Base-by-base conservation (phyloP, 2,113 vertebrate genomes). In the Lonchura striata region DNA sequence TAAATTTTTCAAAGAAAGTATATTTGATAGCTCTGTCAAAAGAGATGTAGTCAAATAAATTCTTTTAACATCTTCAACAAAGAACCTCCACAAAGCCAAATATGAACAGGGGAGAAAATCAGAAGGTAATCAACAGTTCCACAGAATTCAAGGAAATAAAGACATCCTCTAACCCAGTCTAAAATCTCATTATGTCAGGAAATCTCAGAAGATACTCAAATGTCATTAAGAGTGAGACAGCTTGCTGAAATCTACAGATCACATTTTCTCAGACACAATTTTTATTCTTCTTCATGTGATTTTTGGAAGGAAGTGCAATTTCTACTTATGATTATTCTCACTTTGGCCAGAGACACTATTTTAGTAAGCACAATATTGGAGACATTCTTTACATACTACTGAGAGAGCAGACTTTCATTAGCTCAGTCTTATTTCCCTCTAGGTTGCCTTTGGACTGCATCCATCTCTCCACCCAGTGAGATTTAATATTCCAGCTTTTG, bases 321-420 rank as follows among this genome's bases (percentile, higher is more conserved):
- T 92, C 88, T 54, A 28, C 57, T 65, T 86, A 30, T 78, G 60
- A 87, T 89, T 76, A 68, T 75, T 88, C 46, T 92, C 44, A 80
- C 25, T 56, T 88, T 82, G 44, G 75, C 93, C 81, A 63, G 44
- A 92, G 82, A 87, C 54, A 35, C 46, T 94, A 50, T 95, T 95
- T 95, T 82, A 91, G 82, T 47, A 60, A 90, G 39, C n/a, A 77
- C 49, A 64, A 60, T 80, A 96, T 92, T 81, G 44, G 44, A 90
- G 78, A 92, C 78, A 93, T 95, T 92, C 78, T 97, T 96, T 80
- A 95, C 85, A 68, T 96, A 75, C 81, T 89, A 86, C 30, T 83
- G 86, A 95, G 89, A 94, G 39, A 52, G 72, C 61, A 87, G 93
- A 86, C 46, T 95, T 95, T 91, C 83, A 93, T 97, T 96, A 93